A percentile compares a stretch with the other conserved stretches of the same genome.
These are phyloP conservation scores for Ericerus pela DNA, from an alignment of 1,140 invertebrate genomes.

Conservation along the genomic window DNA sequence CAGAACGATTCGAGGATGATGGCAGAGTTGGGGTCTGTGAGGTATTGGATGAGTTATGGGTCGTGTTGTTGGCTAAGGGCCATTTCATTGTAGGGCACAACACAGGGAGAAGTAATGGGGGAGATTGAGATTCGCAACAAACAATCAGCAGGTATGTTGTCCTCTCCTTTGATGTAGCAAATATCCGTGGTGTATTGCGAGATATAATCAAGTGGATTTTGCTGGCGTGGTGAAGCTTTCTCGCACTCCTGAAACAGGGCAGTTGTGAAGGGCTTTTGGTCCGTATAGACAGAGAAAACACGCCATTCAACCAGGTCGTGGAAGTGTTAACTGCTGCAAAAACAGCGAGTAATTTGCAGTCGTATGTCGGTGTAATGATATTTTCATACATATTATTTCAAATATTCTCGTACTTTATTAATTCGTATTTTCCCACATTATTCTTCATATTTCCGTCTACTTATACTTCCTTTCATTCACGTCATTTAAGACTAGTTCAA, in stretches of 20 bases:
- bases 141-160: constrained; percentile 26
- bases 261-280: constrained; percentile 18
- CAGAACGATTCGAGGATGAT: constrained; percentile 6
- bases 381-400: too few relatives aligned
- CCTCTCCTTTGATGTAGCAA: constrained; percentile 24
- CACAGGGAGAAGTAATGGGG: not conserved
- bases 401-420: too few relatives aligned
- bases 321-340: constrained; percentile 32
- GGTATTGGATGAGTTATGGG: not conserved
- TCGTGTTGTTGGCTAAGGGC: not conserved
- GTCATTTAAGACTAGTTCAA: too few relatives aligned
- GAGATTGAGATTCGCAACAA: constrained; percentile 11
- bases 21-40: not conserved
- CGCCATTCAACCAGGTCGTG: constrained; percentile 19
- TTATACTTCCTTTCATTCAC: too few relatives aligned
- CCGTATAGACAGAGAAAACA: not conserved
- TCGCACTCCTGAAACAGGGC: constrained; percentile 23
- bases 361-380: too few relatives aligned
- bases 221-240: constrained; percentile 25
- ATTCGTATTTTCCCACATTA: too few relatives aligned
- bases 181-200: constrained; percentile 30
- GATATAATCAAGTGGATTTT: constrained; percentile 28
- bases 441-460: too few relatives aligned
- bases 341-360: constrained; percentile 34
- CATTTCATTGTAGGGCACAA: not conserved